phyloP scores from a whole-genome alignment of 2,797 vertebrate species.

The Phrynocephalus vlangalii region DNA sequence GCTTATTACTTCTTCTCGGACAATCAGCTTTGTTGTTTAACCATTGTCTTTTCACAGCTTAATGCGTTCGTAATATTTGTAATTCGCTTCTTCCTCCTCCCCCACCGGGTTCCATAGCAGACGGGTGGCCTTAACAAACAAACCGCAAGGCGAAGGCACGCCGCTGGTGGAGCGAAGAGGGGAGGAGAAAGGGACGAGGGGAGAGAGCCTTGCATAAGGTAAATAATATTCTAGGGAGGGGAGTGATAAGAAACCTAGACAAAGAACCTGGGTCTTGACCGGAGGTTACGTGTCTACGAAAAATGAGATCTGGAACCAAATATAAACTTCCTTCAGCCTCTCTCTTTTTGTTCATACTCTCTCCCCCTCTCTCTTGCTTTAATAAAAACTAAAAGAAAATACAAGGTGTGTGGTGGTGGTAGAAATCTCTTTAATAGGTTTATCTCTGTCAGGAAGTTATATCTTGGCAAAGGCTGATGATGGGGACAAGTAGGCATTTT shows the following conservation, averaged over 20 bases:
- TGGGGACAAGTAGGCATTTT: accelerated
- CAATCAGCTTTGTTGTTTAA: conserved; percentile 77
- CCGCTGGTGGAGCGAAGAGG: neutral
- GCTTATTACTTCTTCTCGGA: conserved; percentile 61
- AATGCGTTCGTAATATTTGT: conserved; percentile 76
- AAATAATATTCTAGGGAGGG: conserved; percentile 43
- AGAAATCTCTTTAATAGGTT: neutral
- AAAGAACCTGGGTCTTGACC: conserved; percentile 51
- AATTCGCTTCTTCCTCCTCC: conserved; percentile 63
- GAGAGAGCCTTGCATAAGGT: conserved; percentile 34
- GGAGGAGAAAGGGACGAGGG: neutral
- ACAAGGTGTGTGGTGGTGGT: conserved; percentile 7
- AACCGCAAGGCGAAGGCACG: conserved; percentile 47
- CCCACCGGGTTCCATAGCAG: conserved; percentile 59
- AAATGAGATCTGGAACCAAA: neutral
- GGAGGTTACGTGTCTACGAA: conserved; percentile 32
- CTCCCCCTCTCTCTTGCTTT: neutral
- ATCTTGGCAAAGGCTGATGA: neutral
- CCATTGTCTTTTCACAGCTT: conserved; percentile 75
- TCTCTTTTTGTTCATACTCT: neutral
- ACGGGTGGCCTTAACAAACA: conserved; percentile 63
- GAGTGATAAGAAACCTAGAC: conserved; percentile 58
- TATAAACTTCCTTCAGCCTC: conserved; percentile 22
- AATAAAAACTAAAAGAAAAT: conserved; percentile 10
- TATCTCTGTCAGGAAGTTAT: conserved; percentile 26